Evolutionary conservation across 2,797 vertebrate genomes (phyloP).

Genomic region (Malurus leucopterus): DNA sequence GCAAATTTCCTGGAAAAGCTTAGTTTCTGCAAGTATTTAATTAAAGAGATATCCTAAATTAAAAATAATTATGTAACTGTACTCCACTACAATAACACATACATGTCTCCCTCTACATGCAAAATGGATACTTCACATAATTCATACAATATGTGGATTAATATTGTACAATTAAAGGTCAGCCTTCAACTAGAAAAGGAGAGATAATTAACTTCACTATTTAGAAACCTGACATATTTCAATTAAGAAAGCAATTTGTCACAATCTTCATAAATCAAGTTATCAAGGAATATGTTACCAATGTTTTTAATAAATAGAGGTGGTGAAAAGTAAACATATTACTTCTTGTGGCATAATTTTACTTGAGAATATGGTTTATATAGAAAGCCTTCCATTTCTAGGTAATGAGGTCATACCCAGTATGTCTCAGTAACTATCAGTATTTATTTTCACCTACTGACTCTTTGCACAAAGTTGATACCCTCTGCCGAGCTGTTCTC

Average conservation of each 20-base stretch:
- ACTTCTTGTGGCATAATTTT: neutral
- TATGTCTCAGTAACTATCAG: neutral
- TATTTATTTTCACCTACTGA: neutral
- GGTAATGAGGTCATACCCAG: neutral
- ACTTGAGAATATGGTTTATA: neutral
- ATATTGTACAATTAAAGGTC: slow-evolving; percentile 66
- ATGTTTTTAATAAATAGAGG: slow-evolving; percentile 24
- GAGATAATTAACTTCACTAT: slow-evolving; percentile 57
- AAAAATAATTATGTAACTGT: slow-evolving; percentile 80
- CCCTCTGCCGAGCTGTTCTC: neutral
- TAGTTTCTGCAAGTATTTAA: slow-evolving; percentile 79
- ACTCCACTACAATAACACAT: slow-evolving; percentile 74
- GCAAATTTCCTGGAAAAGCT: slow-evolving; percentile 78
- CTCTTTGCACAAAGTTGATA: neutral
- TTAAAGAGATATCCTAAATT: slow-evolving; percentile 77
- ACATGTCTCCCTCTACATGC: slow-evolving; percentile 61
- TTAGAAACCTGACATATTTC: slow-evolving; percentile 51
- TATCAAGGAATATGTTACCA: slow-evolving; percentile 7
- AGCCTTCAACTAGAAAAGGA: slow-evolving; percentile 55
- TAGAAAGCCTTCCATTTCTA: neutral
- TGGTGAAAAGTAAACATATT: slow-evolving; percentile 10
- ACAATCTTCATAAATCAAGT: slow-evolving; percentile 41
- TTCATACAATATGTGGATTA: slow-evolving; percentile 63
- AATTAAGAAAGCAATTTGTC: slow-evolving; percentile 57
- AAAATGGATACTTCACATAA: slow-evolving; percentile 59